phyloP scores from a whole-genome alignment of 2,888 invertebrate species.

The Oconnorella tubifera region DNA sequence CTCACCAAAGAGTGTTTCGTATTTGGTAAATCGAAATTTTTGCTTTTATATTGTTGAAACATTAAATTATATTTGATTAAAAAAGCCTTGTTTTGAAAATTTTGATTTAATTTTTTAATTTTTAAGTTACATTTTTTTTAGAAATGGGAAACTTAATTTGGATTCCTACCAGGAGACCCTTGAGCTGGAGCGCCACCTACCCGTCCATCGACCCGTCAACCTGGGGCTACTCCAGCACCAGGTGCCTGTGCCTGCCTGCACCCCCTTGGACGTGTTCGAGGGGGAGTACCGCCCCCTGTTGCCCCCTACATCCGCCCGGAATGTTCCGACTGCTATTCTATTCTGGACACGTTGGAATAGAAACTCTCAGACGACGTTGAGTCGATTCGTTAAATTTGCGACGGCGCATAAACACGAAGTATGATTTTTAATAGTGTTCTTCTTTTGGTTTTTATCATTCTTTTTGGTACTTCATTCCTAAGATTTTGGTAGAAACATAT shows the following conservation, averaged over 20 bases:
- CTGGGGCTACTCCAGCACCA: slow-evolving; percentile 48
- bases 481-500: too few relatives aligned
- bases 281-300: slow-evolving; percentile 51
- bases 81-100: background rate
- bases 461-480: too few relatives aligned
- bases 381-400: slow-evolving; percentile 48
- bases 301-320: slow-evolving; percentile 39
- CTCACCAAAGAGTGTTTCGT: too few relatives aligned
- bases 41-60: too few relatives aligned
- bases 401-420: slow-evolving; percentile 35
- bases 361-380: slow-evolving; percentile 46
- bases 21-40: too few relatives aligned
- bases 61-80: background rate
- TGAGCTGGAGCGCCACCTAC: slow-evolving; percentile 27
- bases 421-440: too few relatives aligned
- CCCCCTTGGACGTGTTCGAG: slow-evolving; percentile 49
- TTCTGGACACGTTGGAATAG: slow-evolving; percentile 54
- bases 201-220: slow-evolving; percentile 25
- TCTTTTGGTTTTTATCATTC: slow-evolving; percentile 38
- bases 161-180: slow-evolving; percentile 30
- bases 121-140: slow-evolving; percentile 1
- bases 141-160: slow-evolving; percentile 7
- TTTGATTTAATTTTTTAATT: background rate
- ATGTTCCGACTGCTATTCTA: slow-evolving; percentile 47
- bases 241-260: slow-evolving; percentile 49